These are phyloP conservation scores for Brotula barbata DNA, from an alignment of 2,797 vertebrate species.

Conservation along the genomic window DNA sequence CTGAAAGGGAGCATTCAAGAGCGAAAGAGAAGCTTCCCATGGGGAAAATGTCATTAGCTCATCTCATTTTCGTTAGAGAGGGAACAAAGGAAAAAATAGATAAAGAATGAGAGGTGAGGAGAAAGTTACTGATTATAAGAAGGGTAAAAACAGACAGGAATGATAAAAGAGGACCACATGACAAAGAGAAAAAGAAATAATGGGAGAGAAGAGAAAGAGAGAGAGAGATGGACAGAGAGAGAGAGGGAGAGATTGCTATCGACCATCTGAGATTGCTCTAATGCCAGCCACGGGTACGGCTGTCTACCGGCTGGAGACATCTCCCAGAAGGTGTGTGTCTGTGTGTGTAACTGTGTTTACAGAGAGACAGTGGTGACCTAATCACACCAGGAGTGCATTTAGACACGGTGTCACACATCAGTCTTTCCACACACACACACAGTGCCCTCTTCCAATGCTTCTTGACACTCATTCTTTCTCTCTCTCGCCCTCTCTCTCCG, in stretches of 20 bases:
- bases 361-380: conserved; percentile 52
- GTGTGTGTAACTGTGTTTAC: conserved; percentile 44
- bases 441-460: neutral
- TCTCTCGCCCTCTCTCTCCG: neutral
- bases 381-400: conserved; percentile 42
- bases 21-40: no score
- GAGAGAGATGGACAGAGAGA: neutral
- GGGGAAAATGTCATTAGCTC: no score
- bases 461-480: no score
- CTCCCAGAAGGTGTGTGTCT: conserved; percentile 13
- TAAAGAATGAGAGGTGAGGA: neutral
- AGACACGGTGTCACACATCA: conserved; percentile 17
- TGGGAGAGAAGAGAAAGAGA: neutral
- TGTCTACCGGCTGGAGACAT: conserved; percentile 41
- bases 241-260: conserved; percentile 35
- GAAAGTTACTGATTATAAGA: conserved; percentile 7
- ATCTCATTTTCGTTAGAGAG: no score
- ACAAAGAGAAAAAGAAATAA: conserved; percentile 1
- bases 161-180: neutral
- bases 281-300: conserved; percentile 46
- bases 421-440: conserved; percentile 26
- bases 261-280: conserved; percentile 48
- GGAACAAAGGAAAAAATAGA: conserved; percentile 2
- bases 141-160: conserved; percentile 2
- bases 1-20: no score